These are phyloP conservation scores for Megalops cyprinoides DNA, from an alignment of 2,797 vertebrate genomes.

Conservation along the genomic window DNA sequence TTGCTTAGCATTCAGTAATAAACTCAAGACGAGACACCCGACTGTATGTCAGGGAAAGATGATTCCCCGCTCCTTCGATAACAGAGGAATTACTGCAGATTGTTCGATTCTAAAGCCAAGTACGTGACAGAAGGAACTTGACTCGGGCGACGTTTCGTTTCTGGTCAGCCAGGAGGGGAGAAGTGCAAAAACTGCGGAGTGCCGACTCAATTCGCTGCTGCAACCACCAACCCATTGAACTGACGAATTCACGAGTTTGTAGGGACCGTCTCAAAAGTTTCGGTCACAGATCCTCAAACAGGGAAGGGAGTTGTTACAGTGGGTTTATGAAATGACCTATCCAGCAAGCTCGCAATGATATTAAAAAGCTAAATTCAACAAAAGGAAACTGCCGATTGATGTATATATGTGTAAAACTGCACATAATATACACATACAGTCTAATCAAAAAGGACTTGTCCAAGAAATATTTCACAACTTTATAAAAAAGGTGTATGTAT, in stretches of 20 bases:
- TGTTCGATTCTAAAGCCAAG: slow-evolving; percentile 1
- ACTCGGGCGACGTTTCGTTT: background rate
- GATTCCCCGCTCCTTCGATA: background rate
- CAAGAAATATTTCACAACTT: too few relatives aligned
- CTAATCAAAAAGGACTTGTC: too few relatives aligned
- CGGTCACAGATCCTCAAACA: too few relatives aligned
- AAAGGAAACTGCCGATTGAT: too few relatives aligned
- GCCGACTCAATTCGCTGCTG: background rate
- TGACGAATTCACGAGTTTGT: background rate
- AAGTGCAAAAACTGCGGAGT: slow-evolving; percentile 1
- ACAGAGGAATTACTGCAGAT: background rate
- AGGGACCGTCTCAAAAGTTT: slow-evolving; percentile 29
- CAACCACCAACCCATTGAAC: background rate
- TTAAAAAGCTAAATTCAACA: too few relatives aligned
- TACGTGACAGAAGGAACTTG: background rate
- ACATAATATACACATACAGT: too few relatives aligned
- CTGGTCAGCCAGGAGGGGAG: background rate
- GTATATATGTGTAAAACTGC: too few relatives aligned
- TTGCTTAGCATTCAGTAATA: slow-evolving; percentile 12
- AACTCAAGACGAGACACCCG: background rate
- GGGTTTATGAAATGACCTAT: too few relatives aligned
- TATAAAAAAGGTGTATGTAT: too few relatives aligned
- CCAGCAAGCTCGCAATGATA: too few relatives aligned
- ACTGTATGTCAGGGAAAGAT: slow-evolving; percentile 2
- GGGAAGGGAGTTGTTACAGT: too few relatives aligned